phyloP scores from a whole-genome alignment of 2,113 vertebrate species.

The Salvelinus alpinus region DNA sequence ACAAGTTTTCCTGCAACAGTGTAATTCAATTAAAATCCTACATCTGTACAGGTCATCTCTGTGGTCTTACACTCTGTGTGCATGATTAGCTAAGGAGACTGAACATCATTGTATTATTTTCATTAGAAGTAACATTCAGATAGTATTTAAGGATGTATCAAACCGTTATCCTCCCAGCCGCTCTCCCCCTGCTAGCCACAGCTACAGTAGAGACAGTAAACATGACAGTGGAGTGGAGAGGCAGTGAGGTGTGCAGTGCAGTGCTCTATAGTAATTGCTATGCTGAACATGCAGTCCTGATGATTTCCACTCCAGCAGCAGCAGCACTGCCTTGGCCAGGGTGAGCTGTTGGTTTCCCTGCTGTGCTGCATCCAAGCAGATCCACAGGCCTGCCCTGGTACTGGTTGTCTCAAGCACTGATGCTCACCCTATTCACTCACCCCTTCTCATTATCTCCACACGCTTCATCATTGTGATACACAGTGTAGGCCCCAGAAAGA shows the following conservation, averaged over 20 bases:
- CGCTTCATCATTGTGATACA: not conserved
- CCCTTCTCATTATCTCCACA: not conserved
- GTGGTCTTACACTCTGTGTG: not conserved
- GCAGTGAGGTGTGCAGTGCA: not conserved
- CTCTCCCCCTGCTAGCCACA: not conserved
- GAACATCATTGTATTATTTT: not conserved
- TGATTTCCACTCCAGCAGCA: conserved; percentile 5
- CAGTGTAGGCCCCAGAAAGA: not conserved
- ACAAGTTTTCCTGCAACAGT: too few relatives aligned
- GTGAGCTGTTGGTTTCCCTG: not conserved
- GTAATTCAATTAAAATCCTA: too few relatives aligned
- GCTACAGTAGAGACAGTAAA: not conserved
- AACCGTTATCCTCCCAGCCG: not conserved
- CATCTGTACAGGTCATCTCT: not conserved
- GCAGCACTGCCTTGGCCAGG: not conserved
- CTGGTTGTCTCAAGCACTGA: not conserved
- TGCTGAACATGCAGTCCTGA: conserved; percentile 44
- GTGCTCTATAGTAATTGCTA: conserved; percentile 32
- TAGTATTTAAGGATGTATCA: not conserved
- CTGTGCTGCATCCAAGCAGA: not conserved
- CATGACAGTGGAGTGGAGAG: not conserved
- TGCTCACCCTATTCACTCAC: not conserved
- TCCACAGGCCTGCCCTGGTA: not conserved
- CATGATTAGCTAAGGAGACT: not conserved
- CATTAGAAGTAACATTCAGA: not conserved